These are phyloP conservation scores for Romanogobio albipinnatus DNA, from an alignment of 2,113 vertebrate species.

Conservation along the genomic window DNA sequence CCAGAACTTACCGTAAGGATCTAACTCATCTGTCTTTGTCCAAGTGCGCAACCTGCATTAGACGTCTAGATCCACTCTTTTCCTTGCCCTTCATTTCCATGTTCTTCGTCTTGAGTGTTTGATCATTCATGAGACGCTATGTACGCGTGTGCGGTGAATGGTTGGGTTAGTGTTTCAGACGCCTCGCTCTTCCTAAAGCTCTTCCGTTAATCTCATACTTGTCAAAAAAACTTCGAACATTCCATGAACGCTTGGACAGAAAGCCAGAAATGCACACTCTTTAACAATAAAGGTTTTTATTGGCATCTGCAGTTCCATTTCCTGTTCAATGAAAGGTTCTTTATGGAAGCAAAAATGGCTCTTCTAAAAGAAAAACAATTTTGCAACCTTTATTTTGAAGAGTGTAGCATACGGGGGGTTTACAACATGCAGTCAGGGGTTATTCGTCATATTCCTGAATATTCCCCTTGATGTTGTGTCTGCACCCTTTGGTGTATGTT, in stretches of 20 bases:
- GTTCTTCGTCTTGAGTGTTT: not conserved
- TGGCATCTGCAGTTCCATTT: not conserved
- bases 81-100: not conserved
- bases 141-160: not conserved
- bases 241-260: slow-evolving; percentile 59
- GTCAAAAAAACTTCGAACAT: slow-evolving; percentile 70
- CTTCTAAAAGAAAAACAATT: not conserved
- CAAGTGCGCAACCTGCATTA: not conserved
- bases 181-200: slow-evolving; percentile 51
- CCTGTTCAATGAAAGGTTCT: not conserved
- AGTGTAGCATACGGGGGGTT: not conserved
- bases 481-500: not conserved
- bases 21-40: not conserved
- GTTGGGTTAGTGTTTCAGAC: slow-evolving; percentile 1
- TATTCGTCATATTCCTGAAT: not conserved
- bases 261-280: slow-evolving; percentile 24
- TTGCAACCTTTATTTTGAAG: not conserved
- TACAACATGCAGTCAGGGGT: not conserved
- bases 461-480: not conserved
- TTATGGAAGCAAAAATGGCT: not conserved
- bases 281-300: not conserved
- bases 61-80: not conserved
- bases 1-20: not conserved
- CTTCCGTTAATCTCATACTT: slow-evolving; percentile 53
- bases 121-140: not conserved